phyloP scores from a whole-genome alignment of 2,888 invertebrate genomes.

The Deilephila elpenor region DNA sequence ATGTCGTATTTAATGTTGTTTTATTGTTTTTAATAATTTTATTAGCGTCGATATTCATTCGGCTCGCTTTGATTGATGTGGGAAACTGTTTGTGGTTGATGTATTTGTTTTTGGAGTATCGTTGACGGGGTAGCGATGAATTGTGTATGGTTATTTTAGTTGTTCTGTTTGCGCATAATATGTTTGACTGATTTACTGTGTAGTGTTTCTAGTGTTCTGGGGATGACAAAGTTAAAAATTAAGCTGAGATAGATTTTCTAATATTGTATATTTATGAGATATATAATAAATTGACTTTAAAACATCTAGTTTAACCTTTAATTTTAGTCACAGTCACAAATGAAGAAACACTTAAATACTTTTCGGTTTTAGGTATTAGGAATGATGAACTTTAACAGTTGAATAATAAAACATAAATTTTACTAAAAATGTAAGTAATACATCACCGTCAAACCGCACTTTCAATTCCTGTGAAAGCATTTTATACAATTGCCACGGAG shows the following conservation, averaged over 20 bases:
- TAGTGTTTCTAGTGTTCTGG: too few species aligned
- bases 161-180: too few species aligned
- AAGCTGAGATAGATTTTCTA: too few species aligned
- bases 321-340: too few species aligned
- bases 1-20: slow-evolving; percentile 57
- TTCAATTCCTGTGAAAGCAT: background rate
- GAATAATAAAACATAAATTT: background rate
- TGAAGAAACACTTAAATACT: too few species aligned
- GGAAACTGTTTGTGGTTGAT: slow-evolving; percentile 51
- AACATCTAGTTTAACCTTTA: too few species aligned
- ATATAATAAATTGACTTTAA: too few species aligned
- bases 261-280: too few species aligned
- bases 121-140: slow-evolving; percentile 10
- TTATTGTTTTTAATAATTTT: slow-evolving; percentile 72
- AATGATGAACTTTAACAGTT: background rate
- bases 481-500: slow-evolving; percentile 10
- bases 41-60: slow-evolving; percentile 64
- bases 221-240: too few species aligned
- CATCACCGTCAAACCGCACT: background rate
- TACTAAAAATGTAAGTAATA: background rate
- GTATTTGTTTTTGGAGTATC: slow-evolving; percentile 6
- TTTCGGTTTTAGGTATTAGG: too few species aligned
- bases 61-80: slow-evolving; percentile 77
- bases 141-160: background rate
- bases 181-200: too few species aligned